phyloP scores from a whole-genome alignment of 2,797 vertebrate species.

The Calcarius lapponicus region DNA sequence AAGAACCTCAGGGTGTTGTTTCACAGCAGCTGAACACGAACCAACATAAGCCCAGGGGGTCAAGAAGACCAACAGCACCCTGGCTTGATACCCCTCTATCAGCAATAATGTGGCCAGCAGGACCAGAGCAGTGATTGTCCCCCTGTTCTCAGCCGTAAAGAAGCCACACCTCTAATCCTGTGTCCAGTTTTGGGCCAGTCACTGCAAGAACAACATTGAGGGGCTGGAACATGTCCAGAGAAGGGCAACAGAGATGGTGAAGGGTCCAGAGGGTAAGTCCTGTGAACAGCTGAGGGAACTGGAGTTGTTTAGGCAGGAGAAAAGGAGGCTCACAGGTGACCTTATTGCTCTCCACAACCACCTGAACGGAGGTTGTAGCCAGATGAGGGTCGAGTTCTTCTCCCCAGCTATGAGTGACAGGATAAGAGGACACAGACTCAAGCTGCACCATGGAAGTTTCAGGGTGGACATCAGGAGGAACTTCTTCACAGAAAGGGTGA shows the following conservation, averaged over 20 bases:
- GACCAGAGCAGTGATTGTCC: too few relatives aligned
- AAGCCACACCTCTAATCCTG: fast-evolving
- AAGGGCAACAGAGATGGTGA: neutral
- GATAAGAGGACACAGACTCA: neutral
- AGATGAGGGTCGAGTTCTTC: neutral
- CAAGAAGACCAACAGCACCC: neutral
- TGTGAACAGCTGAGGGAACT: neutral
- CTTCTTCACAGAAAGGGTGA: neutral
- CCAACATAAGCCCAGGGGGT: neutral
- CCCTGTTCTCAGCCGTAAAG: fast-evolving
- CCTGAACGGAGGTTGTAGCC: neutral
- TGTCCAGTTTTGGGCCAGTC: neutral
- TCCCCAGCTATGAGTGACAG: neutral
- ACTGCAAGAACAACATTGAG: neutral
- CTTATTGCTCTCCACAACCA: neutral
- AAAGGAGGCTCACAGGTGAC: neutral
- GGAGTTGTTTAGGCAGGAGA: neutral
- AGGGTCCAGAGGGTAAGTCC: neutral
- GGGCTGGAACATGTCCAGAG: neutral
- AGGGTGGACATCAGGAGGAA: neutral
- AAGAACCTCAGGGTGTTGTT: neutral
- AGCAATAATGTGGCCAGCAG: neutral
- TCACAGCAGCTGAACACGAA: too few relatives aligned
- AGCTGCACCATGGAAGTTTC: fast-evolving
- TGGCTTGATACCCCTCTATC: neutral